These are phyloP conservation scores for Pogonocichla stellata DNA, from an alignment of 2,113 vertebrate genomes.

Conservation along the genomic window DNA sequence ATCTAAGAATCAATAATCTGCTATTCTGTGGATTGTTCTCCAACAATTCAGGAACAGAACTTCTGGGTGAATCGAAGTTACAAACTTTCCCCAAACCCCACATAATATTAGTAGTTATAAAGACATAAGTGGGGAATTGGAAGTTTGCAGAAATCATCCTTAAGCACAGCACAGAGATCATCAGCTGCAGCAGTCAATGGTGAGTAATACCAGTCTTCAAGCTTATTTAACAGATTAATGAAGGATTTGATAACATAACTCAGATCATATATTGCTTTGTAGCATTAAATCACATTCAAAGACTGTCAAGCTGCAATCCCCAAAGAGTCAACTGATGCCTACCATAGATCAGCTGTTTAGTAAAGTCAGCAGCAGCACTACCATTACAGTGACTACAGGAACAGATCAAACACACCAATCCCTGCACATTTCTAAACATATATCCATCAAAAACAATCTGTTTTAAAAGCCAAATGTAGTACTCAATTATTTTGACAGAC, in stretches of 20 bases:
- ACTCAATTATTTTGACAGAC: not conserved
- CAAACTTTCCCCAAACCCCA: not conserved
- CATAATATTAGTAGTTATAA: not conserved
- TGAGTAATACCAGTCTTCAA: not conserved
- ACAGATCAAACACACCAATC: not conserved
- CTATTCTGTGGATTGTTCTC: not conserved
- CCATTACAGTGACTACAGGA: not conserved
- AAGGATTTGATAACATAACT: not conserved
- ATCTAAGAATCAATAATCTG: not conserved
- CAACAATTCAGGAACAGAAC: not conserved
- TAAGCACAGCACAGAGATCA: not conserved
- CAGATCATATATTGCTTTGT: not conserved
- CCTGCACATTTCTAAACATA: not conserved
- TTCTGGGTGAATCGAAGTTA: not conserved
- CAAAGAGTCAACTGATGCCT: not conserved
- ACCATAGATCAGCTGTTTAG: not conserved
- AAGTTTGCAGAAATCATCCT: not conserved
- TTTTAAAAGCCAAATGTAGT: not conserved
- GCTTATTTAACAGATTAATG: not conserved
- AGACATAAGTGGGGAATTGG: accelerated
- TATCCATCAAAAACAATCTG: not conserved
- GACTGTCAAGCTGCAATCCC: not conserved
- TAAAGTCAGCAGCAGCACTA: not conserved
- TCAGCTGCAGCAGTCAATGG: not conserved
- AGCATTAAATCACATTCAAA: not conserved